Evolutionary conservation across 2,888 invertebrate species (phyloP).

Genomic region (Abrostola tripartita): DNA sequence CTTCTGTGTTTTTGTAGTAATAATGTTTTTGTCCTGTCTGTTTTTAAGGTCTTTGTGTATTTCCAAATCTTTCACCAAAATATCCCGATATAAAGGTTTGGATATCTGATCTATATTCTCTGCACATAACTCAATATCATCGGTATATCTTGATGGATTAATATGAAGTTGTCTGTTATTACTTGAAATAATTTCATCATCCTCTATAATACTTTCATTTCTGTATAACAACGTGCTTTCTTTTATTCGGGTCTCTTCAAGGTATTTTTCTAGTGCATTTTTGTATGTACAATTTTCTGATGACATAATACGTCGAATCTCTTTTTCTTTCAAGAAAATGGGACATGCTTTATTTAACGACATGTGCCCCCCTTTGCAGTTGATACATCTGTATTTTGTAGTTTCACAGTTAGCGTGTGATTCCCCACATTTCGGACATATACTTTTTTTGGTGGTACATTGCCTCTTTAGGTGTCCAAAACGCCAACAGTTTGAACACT

Average conservation of each 20-base stretch:
- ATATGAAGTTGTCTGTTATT: not conserved
- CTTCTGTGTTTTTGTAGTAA: not conserved
- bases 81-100: not conserved
- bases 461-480: conserved; percentile 21
- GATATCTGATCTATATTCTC: not conserved
- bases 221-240: not conserved
- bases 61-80: not conserved
- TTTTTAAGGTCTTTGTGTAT: not conserved
- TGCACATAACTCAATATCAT: not conserved
- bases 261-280: conserved; percentile 19
- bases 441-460: conserved; percentile 10
- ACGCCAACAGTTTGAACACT: conserved; percentile 30
- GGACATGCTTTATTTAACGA: conserved; percentile 27
- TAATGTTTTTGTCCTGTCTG: not conserved
- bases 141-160: not conserved
- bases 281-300: conserved; percentile 17
- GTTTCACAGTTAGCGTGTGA: conserved; percentile 27
- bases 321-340: conserved; percentile 31
- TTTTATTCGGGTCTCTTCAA: not conserved
- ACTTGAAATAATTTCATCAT: not conserved
- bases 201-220: conserved; percentile 1
- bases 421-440: conserved; percentile 31
- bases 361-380: conserved; percentile 31
- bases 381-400: conserved; percentile 12
- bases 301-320: conserved; percentile 27